Evolutionary conservation across 2,888 invertebrate species (phyloP).

Genomic region (Tipula vernalis): DNA sequence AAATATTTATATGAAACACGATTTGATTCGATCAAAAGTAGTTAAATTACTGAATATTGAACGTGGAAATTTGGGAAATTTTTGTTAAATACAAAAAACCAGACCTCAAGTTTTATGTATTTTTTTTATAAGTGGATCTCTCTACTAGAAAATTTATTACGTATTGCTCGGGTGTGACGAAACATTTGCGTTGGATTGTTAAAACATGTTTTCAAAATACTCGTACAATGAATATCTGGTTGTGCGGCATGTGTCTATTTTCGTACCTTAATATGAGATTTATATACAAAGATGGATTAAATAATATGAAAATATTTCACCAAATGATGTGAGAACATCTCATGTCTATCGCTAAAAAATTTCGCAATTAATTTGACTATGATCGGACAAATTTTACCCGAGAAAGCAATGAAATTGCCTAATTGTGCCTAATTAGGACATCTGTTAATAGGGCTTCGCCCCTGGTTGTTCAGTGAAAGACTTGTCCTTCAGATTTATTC

Average conservation of each 20-base stretch:
- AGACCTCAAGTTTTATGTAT: background rate
- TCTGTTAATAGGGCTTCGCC: too few species aligned
- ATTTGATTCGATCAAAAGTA: background rate
- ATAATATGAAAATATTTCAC: too few species aligned
- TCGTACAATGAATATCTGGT: background rate
- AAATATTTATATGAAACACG: background rate
- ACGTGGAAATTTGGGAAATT: background rate
- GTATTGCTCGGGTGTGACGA: background rate
- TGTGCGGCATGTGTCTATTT: background rate
- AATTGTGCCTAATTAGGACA: too few species aligned
- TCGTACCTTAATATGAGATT: background rate
- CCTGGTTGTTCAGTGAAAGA: too few species aligned
- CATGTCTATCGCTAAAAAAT: too few species aligned
- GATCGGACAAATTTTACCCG: too few species aligned
- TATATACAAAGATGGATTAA: too few species aligned
- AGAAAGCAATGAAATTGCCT: too few species aligned
- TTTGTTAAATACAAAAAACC: background rate
- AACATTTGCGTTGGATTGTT: background rate
- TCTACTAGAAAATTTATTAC: background rate
- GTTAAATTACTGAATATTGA: background rate
- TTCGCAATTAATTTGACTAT: too few species aligned
- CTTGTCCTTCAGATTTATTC: too few species aligned
- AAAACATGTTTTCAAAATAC: background rate
- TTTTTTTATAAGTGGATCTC: background rate
- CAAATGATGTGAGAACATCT: too few species aligned